phyloP scores from a whole-genome alignment of 2,113 vertebrate species.

The Panurus biarmicus region DNA sequence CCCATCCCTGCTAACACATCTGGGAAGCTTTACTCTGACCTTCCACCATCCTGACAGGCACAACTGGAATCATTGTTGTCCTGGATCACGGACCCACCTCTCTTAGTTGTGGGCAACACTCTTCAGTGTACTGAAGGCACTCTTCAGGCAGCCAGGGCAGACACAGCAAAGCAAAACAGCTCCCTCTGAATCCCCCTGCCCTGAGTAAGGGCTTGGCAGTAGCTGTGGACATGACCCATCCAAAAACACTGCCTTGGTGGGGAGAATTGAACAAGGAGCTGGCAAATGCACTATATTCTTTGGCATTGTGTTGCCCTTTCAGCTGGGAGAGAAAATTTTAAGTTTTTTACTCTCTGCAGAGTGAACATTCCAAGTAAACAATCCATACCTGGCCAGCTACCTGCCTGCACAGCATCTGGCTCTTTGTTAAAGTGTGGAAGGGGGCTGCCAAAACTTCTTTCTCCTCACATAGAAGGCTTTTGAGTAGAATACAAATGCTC shows the following conservation, averaged over 20 bases:
- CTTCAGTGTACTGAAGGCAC: neutral
- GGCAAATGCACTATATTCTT: neutral
- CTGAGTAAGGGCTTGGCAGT: neutral
- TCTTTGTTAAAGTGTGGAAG: neutral
- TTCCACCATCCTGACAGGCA: neutral
- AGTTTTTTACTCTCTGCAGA: neutral
- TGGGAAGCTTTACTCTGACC: neutral
- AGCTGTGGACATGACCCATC: neutral
- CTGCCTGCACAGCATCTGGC: neutral
- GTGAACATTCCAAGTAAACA: neutral
- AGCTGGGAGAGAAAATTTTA: neutral
- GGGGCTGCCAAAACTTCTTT: neutral
- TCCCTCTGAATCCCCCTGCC: neutral
- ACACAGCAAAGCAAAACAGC: neutral
- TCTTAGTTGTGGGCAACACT: neutral
- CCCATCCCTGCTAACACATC: neutral
- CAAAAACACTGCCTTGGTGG: neutral
- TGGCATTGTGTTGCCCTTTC: neutral
- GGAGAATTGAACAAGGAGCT: neutral
- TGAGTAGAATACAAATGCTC: neutral
- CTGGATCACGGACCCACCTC: neutral
- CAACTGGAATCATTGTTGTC: neutral
- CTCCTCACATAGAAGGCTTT: neutral
- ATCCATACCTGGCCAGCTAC: neutral
- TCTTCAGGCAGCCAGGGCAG: neutral